Conservation (phyloP, 2,113 vertebrate species). For the Burhinus bistriatus region DNA sequence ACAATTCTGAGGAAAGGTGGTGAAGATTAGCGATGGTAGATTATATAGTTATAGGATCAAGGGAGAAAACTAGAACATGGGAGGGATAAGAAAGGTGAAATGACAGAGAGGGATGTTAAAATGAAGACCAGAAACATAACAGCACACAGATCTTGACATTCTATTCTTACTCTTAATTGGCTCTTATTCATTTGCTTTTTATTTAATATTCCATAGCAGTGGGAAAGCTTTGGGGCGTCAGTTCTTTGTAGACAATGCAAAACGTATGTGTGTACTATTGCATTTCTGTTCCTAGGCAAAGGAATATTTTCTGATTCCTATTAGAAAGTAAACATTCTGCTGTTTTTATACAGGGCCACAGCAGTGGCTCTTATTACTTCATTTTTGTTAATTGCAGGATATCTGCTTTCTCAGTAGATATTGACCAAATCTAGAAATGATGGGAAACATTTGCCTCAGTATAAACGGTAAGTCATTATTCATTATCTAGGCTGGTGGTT, state of each 20-base stretch:
- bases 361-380: background rate
- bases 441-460: background rate
- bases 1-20: background rate
- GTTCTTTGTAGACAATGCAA: background rate
- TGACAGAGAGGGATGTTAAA: background rate
- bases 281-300: background rate
- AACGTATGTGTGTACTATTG: background rate
- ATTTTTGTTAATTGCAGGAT: background rate
- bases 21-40: background rate
- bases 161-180: background rate
- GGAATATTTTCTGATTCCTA: background rate
- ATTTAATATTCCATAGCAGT: background rate
- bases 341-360: background rate
- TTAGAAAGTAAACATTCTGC: background rate
- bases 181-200: background rate
- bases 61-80: background rate
- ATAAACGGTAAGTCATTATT: background rate
- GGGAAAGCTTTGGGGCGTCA: background rate
- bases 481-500: background rate
- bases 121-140: background rate
- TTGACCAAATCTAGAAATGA: background rate
- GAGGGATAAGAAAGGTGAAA: background rate
- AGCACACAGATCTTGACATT: background rate
- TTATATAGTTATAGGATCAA: background rate
- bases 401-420: background rate